Base-by-base conservation (phyloP, 2,113 vertebrate genomes). In the Pithys albifrons region DNA sequence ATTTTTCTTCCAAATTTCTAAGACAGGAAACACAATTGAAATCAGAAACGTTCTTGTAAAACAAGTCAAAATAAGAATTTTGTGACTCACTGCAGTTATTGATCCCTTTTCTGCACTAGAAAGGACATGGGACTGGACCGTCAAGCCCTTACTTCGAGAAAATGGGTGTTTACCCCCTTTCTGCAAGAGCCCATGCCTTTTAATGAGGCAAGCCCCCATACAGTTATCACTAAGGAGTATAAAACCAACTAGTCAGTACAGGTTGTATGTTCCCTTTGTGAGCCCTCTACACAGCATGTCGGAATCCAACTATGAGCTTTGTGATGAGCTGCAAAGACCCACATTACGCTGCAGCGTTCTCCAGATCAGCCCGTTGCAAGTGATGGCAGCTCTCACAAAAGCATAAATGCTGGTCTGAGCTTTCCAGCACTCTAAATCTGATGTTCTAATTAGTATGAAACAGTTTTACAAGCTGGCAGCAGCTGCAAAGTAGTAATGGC, bases 371-470 rank as follows among this genome's bases (percentile, higher is more conserved):
- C 29, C 46, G 35, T 14, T 80, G 45, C 19, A 82, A 65, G n/a
- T 22, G 19, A 65, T 3, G 31, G 49, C 19, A 93, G 84, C 12
- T 7, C 3, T 61, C 72, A 75, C 66, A 69, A 87, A 95, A 85
- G 46, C 12, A 6, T 18, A 72, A 84, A 85, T 61, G 48, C 51
- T 6, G 1, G 37, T 31, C 48, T n/a, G 37, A 71, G 65, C n/a
- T 43, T 80, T 89, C 39, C 45, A 92, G 77, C 39, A 59, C 23
- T 69, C 78, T 52, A 78, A 84, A 96, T 94, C 70, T 74, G 67
- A 71, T 84, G 28, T 85, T 95, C 82, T 95, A 93, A 94, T 94
- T 89, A 96, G 80, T 33, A 90, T 57, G 74, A 74, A 65, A 78
- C 25, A 87, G 20, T 57, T 84, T 72, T 62, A 91, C 61, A 76